Evolutionary conservation across 2,113 vertebrate species (phyloP), one percentile per base, ranked within the genome.

Genomic region (Ceuthmochares aereus): DNA sequence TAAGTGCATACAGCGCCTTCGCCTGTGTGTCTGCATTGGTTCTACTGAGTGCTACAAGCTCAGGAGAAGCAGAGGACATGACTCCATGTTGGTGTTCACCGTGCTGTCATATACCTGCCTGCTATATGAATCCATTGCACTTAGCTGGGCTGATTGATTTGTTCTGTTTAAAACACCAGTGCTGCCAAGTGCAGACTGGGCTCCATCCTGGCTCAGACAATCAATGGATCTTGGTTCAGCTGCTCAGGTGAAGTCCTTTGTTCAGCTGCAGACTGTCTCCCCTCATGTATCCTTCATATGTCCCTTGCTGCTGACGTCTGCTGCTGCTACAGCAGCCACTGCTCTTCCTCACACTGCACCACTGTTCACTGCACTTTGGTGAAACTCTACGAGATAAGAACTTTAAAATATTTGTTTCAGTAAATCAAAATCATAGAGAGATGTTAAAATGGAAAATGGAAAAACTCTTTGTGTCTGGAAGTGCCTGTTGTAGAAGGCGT

Each of bases 161-260:
- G n/a, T 14, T 12, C 8, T 64, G 20, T 19, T 81, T 76, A n/a
- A 66, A 51, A 37, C 4, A 37, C 6, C 7, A 66, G 21, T 3
- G 4, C 4, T 59, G 19, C 17, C 6, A 4, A 22, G 3, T 66
- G 23, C 32, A 76, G 58, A 7, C 18, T 56, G 40, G 19, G 7
- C 16, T 9, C 4, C 5, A 49, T 37, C 10, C 20, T 49, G 17
- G 2, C 10, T 59, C 6, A 2, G 63, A 23, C 10, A 68, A 25
- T 34, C 32, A 76, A 30, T 36, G 34, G 27, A 1, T 32, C 12
- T 85, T 6, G 25, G 36, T 15, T 77, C 32, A 62, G 40, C 40
- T 40, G 21, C 22, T 69, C 15, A 49, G 11, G 22, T 10, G 55
- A 42, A 7, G 30, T 2, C 0, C 1, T 2, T 7, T 49, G 8